Base-by-base conservation (phyloP, 2,888 invertebrate species). In the Microplitis deprimator region DNA sequence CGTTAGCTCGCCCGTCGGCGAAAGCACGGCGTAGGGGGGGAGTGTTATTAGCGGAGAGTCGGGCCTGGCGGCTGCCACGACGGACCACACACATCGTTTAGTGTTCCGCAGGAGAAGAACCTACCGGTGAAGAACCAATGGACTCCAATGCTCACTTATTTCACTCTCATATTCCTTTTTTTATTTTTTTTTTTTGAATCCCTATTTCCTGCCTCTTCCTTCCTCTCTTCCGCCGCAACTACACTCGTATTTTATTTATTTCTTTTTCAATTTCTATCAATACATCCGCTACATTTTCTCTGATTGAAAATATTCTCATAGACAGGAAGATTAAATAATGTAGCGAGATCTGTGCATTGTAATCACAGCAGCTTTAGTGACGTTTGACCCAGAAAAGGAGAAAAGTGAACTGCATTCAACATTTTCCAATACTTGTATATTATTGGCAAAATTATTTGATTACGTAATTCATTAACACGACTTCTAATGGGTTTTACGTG, bases 31-130 rank as follows among this genome's bases (percentile, higher is more conserved):
- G 79, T 76, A 75, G 78, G 80, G 80, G 82, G 84, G 84, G 85
- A 77, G 84, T 85, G 87, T 87, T 87, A 87, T 87, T 87, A 87
- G 87, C 84, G 85, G 29, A 50, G 39, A 86, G 86, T 84, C 84
- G 85, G 83, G 84, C 84, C 87, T 86, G 87, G 85, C 86, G 87
- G 87, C 87, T 87, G 87, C 83, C 84, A 85, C 85, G 84, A 82
- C 77, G 84, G 87, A 87, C 87, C 87, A 87, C 87, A 87, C 87
- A 87, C 86, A 86, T 87, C 86, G 87, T 86, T 82, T 82, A 83
- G 82, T 80, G 79, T 79, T 78, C 83, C 76, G 64, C 73, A 29
- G 75, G 68, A 78, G 75, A 77, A 75, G 75, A 82, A 80, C 75
- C 65, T 61, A 79, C 71, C 76, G 76, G 79, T 76, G 64, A 50